phyloP scores from a whole-genome alignment of 2,113 vertebrate genomes.

The Mirza zaza region DNA sequence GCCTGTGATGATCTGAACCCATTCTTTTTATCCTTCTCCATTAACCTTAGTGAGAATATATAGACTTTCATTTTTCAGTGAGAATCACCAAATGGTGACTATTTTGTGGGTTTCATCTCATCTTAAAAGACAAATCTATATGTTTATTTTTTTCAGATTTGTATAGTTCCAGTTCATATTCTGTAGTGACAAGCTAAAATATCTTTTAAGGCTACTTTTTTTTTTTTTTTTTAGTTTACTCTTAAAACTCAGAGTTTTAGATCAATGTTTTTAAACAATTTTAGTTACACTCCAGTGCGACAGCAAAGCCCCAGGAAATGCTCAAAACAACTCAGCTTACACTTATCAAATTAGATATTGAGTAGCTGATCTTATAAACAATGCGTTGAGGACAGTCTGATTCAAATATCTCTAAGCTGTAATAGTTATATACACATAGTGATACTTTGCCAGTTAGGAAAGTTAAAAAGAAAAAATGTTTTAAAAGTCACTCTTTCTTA shows the following conservation, averaged over 20 bases:
- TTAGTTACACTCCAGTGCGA: slow-evolving; percentile 38
- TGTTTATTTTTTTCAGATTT: slow-evolving; percentile 56
- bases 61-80: slow-evolving; percentile 48
- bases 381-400: background rate
- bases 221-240: slow-evolving; percentile 2
- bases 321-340: background rate
- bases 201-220: slow-evolving; percentile 17
- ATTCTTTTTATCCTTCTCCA: background rate
- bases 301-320: slow-evolving; percentile 44
- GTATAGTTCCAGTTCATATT: background rate
- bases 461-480: background rate
- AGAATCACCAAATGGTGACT: background rate
- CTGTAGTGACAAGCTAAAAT: background rate
- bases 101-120: background rate
- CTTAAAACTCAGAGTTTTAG: background rate
- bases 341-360: slow-evolving; percentile 37
- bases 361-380: slow-evolving; percentile 47
- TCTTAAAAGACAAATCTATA: background rate
- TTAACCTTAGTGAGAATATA: background rate
- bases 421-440: background rate
- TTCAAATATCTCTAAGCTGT: background rate
- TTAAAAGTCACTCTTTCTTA: background rate
- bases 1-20: background rate
- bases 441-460: background rate
- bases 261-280: slow-evolving; percentile 36